Evolutionary conservation across 1,140 invertebrate species (phyloP).

Genomic region (Solen grandis): DNA sequence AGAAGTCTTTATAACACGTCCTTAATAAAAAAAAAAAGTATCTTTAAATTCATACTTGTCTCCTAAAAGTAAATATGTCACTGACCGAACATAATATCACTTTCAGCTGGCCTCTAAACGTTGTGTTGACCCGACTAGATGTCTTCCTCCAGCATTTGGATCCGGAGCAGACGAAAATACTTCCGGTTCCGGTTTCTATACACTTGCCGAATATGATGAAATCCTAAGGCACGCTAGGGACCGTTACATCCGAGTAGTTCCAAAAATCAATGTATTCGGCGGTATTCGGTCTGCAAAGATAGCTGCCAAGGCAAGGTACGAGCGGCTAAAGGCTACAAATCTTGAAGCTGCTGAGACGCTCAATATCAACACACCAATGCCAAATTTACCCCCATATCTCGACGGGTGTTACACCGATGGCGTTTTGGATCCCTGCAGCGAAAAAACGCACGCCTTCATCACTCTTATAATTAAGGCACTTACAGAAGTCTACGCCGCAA

Average conservation of each 20-base stretch:
- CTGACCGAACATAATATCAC: too few species aligned
- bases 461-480: background rate
- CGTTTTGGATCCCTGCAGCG: slow-evolving; percentile 12
- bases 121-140: slow-evolving; percentile 2
- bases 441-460: background rate
- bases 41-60: too few species aligned
- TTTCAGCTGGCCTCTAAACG: slow-evolving; percentile 17
- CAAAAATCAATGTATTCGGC: slow-evolving; percentile 32
- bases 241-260: slow-evolving; percentile 1
- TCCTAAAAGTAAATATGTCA: too few species aligned
- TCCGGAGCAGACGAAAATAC: background rate
- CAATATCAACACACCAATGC: too few species aligned
- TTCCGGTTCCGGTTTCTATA: background rate
- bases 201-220: background rate
- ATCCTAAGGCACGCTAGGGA: background rate
- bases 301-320: background rate
- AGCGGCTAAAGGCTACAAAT: background rate
- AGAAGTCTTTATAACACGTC: too few species aligned
- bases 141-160: slow-evolving; percentile 7
- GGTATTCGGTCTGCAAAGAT: slow-evolving; percentile 15
- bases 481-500: background rate
- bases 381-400: too few species aligned
- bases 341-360: background rate
- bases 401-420: background rate
- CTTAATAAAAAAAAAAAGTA: too few species aligned